Evolutionary conservation across 2,113 vertebrate species (phyloP).

Genomic region (Tychaedon coryphoeus): DNA sequence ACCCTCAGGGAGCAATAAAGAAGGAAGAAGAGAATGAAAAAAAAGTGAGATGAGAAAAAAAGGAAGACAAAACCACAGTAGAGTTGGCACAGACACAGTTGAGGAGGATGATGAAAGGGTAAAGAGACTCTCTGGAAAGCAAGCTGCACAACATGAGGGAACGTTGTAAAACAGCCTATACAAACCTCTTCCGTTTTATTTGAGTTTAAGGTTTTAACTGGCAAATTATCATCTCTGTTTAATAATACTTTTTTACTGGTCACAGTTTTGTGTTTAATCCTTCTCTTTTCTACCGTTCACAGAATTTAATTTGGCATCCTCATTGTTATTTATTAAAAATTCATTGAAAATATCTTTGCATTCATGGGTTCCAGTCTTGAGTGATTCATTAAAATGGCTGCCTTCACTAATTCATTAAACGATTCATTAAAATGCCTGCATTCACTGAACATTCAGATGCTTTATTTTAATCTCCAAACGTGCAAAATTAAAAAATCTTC

Average conservation of each 20-base stretch:
- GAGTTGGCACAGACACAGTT: not conserved
- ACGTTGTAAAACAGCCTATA: not conserved
- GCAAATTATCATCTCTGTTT: not conserved
- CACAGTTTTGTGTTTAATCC: not conserved
- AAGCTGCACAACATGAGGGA: fast-evolving
- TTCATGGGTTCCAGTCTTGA: not conserved
- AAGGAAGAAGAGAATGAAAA: not conserved
- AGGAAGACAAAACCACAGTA: not conserved
- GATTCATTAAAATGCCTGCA: not conserved
- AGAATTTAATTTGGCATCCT: conserved; percentile 4
- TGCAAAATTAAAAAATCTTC: not conserved
- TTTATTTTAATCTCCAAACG: not conserved
- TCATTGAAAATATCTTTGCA: not conserved
- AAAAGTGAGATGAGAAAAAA: not conserved
- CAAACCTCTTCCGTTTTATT: not conserved
- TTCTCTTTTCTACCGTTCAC: not conserved
- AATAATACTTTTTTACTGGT: not conserved
- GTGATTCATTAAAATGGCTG: conserved; percentile 9
- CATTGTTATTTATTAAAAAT: conserved; percentile 29
- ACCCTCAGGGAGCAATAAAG: not conserved
- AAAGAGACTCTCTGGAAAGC: not conserved
- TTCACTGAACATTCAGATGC: not conserved
- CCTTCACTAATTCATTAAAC: not conserved
- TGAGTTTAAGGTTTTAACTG: not conserved
- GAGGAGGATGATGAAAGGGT: not conserved